These are phyloP conservation scores for Parotocinclus haroldoi DNA, from an alignment of 2,797 vertebrate species.

Conservation along the genomic window DNA sequence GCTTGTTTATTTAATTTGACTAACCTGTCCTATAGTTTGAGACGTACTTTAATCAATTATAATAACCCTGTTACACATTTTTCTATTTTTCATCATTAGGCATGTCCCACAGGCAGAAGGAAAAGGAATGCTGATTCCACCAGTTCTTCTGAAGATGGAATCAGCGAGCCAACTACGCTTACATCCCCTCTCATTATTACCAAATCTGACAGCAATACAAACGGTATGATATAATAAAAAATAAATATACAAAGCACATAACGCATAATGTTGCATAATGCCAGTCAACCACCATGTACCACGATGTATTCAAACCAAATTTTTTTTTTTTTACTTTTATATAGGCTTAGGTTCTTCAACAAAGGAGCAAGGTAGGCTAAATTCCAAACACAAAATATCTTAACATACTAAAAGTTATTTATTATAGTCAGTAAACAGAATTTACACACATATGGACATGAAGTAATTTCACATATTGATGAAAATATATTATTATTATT, in stretches of 20 bases:
- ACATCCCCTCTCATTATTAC: conserved; percentile 65
- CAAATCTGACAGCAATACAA: conserved; percentile 55
- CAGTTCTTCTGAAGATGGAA: conserved; percentile 11
- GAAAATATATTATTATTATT: too few relatives aligned
- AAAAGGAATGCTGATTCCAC: conserved; percentile 36
- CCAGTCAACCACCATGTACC: too few relatives aligned
- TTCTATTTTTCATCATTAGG: conserved; percentile 19
- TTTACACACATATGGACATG: too few relatives aligned
- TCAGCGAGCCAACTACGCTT: conserved; percentile 61
- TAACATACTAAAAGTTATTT: too few relatives aligned
- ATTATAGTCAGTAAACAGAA: too few relatives aligned
- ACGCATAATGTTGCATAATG: neutral
- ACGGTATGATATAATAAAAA: neutral
- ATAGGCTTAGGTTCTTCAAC: conserved; percentile 39
- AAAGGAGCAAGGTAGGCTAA: conserved; percentile 62
- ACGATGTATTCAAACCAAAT: neutral
- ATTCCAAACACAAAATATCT: neutral
- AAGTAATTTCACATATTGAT: too few relatives aligned
- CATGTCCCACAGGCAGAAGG: conserved; percentile 52
- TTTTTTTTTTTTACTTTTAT: conserved; percentile 32
- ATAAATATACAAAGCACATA: neutral
- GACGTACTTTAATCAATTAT: too few relatives aligned
- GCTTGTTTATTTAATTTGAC: too few relatives aligned
- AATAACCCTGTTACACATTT: neutral
- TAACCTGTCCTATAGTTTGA: too few relatives aligned